Percentiles rank a stretch among this genome's conserved stretches.
These are phyloP conservation scores for Montipora efflorescens DNA, from an alignment of 64 coral and sea anemone species.

Conservation along the genomic window DNA sequence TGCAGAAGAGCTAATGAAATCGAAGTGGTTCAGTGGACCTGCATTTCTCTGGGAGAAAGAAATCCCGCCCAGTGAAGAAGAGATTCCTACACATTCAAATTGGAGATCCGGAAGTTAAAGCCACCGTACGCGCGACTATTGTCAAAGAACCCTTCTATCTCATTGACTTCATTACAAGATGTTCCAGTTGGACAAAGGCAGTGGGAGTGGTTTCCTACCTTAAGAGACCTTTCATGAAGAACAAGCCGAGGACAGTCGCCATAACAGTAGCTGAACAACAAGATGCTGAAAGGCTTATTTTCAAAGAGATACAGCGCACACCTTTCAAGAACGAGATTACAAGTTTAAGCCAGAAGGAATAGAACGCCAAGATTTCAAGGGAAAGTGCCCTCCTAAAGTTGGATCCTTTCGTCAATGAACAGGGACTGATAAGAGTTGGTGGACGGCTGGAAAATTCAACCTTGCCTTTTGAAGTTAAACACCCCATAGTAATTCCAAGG, in stretches of 20 bases:
- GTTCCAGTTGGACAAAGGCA: neutral
- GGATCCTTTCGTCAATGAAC: neutral
- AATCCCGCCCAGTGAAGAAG: neutral
- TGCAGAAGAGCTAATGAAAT: conserved; percentile 47
- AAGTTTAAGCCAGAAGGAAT: conserved; percentile 17
- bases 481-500: neutral
- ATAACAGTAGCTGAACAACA: conserved; percentile 26
- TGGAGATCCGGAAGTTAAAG: conserved; percentile 29
- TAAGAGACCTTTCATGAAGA: conserved; percentile 2
- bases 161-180: neutral
- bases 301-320: conserved; percentile 10
- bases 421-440: neutral
- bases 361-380: conserved; percentile 29
- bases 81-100: conserved; percentile 6
- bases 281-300: conserved; percentile 8
- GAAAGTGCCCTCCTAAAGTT: conserved; percentile 7
- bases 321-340: conserved; percentile 33
- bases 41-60: conserved; percentile 33
- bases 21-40: conserved; percentile 25
- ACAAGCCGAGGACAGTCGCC: conserved; percentile 9
- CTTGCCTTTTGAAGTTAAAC: conserved; percentile 28
- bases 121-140: conserved; percentile 1
- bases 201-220: neutral
- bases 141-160: neutral
- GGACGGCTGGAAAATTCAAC: conserved; percentile 8